Evolutionary conservation across 1,140 invertebrate genomes (phyloP).

Genomic region (Drosophila triauraria): DNA sequence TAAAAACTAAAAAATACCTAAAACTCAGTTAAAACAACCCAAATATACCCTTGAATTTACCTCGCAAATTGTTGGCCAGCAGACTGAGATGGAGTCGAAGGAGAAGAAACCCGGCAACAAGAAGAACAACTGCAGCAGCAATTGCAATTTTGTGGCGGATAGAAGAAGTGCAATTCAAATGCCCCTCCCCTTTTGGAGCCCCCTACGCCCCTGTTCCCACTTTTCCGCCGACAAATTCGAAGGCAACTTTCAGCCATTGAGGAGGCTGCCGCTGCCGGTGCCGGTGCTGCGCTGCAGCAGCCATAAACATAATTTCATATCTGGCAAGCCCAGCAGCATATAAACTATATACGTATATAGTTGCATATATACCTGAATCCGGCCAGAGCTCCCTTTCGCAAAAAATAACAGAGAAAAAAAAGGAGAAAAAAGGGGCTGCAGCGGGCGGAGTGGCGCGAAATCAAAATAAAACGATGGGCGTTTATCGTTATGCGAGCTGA

Average conservation of each 20-base stretch:
- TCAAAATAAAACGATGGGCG: constrained; percentile 81
- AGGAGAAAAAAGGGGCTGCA: background rate
- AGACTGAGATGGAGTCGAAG: constrained; percentile 10
- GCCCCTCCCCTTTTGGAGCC: constrained; percentile 26
- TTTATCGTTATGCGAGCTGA: constrained; percentile 82
- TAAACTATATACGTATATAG: constrained; percentile 57
- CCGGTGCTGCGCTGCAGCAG: constrained; percentile 24
- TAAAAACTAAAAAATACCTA: background rate
- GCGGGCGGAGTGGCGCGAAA: constrained; percentile 59
- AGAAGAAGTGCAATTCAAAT: constrained; percentile 76
- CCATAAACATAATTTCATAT: constrained; percentile 81
- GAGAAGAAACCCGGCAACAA: constrained; percentile 19
- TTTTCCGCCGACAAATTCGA: constrained; percentile 2
- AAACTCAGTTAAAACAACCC: background rate
- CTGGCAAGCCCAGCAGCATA: constrained; percentile 71
- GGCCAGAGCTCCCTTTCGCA: background rate
- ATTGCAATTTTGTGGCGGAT: constrained; percentile 72
- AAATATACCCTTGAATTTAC: background rate
- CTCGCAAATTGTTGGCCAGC: constrained; percentile 7
- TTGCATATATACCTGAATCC: constrained; percentile 18
- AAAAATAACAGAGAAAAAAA: background rate
- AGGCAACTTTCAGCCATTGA: constrained; percentile 41
- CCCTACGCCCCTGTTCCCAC: background rate
- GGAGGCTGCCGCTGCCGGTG: constrained; percentile 16
- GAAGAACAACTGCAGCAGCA: constrained; percentile 60